Percentiles rank a stretch among this genome's conserved stretches.
These are phyloP conservation scores for Hypomesus transpacificus DNA, from an alignment of 2,113 vertebrate species.

Conservation along the genomic window DNA sequence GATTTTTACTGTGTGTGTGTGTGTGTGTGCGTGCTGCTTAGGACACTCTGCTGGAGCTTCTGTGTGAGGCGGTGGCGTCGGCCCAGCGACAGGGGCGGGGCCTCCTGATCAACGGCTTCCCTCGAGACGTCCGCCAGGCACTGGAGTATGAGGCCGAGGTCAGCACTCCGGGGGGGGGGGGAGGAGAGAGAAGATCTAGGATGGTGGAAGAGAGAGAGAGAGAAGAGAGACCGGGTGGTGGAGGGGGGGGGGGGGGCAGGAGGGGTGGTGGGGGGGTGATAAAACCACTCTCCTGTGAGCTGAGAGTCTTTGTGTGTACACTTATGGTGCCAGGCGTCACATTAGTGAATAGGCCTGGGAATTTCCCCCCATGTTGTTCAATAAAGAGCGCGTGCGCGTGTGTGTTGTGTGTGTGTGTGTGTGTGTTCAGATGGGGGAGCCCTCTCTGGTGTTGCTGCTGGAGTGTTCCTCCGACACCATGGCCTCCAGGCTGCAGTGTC, in stretches of 20 bases:
- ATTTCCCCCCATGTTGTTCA: neutral
- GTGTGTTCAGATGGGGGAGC: conserved; percentile 78
- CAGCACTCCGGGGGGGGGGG: conserved; percentile 58
- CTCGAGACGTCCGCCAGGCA: conserved; percentile 78
- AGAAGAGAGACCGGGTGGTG: neutral
- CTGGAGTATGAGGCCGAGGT: conserved; percentile 86
- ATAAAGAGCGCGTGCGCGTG: neutral
- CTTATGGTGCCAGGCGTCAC: too few relatives aligned
- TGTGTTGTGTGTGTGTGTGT: neutral
- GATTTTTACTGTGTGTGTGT: neutral
- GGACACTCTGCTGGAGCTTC: conserved; percentile 79
- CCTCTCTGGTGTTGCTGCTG: conserved; percentile 80
- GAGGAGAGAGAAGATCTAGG: neutral
- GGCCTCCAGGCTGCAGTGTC: conserved; percentile 72
- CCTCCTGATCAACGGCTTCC: conserved; percentile 86
- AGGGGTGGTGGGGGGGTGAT: neutral
- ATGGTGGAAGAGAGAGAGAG: neutral
- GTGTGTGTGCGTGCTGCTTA: conserved; percentile 45
- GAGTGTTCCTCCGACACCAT: conserved; percentile 83
- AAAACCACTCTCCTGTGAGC: too few relatives aligned
- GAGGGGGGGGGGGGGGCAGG: neutral
- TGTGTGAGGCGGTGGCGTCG: conserved; percentile 79
- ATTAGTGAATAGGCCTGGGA: too few relatives aligned
- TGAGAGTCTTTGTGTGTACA: too few relatives aligned
- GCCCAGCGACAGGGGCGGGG: conserved; percentile 69